Evolutionary conservation across 2,888 invertebrate genomes (phyloP), one percentile per base, ranked within the genome.

Genomic region (Limnephilus lunatus): DNA sequence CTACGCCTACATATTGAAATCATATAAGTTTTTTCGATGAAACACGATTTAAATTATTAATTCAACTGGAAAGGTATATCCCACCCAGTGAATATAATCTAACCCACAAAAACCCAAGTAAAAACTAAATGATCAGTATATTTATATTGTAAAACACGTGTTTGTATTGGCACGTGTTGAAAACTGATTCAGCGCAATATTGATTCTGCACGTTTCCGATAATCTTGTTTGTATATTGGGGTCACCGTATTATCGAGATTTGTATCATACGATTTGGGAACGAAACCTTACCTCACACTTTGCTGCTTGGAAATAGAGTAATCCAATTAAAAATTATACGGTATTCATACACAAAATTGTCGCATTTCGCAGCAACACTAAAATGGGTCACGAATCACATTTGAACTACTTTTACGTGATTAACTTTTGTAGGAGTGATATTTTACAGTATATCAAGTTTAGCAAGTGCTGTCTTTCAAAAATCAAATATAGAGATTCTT

Each of bases 91-190:
- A 25, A 25, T 25, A n/a, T 68, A 7, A 68, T n/a, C 25, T n/a
- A 5, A 68, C 9, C 25, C 25, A 9, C n/a, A 68, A 68, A 68
- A 68, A 25, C 68, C 68, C 19, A 5, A 68, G 1, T 25, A 68
- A 68, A 68, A n/a, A 53, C 25, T 68, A 25, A 1, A 68, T 5
- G 68, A n/a, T 68, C 25, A 68, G 9, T 68, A 48, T 15, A 15
- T 48, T 48, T 3, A 48, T 48, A 48, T 48, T 68, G 25, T 68
- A 68, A 25, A 68, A 68, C 68, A 68, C 25, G 68, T 68, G 68
- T 68, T 68, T n/a, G 68, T 68, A 7, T 68, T 32, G 83, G 83
- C 83, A 83, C 83, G 83, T 83, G 83, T 83, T 39, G n/a, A 68
- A 68, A 68, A 68, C 68, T 68, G 68, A 68, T 68, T n/a, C 68